Evolutionary conservation across 37 sponge, comb jelly and placozoan genomes (phyloP), one percentile per base, ranked within the genome.

Genomic region (Crambe crambe): DNA sequence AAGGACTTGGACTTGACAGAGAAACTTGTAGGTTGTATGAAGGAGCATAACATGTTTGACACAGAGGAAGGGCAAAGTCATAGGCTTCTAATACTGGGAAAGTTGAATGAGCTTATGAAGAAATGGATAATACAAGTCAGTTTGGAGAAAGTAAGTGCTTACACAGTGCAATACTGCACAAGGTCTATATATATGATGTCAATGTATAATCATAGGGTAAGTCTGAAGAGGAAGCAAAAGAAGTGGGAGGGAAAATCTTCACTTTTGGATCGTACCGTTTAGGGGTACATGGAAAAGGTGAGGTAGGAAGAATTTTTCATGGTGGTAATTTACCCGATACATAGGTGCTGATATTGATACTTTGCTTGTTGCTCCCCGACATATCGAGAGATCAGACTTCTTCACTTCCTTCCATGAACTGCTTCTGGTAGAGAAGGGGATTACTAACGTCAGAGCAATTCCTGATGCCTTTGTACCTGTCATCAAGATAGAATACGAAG

Each of bases 261-360:
- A 99, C 99, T 0, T 99, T 99, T 85, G 99, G 99, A 57, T 99
- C 99, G 22, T 99, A 99, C 73, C 80, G 99, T 17, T 87, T 99
- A 30, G 99, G 99, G 42, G 99, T 99, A 1, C 99, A 99, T 79
- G 97, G 93, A 31, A 89, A 89, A 83, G 98, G 97, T 94, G n/a
- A n/a, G n/a, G n/a, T n/a, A n/a, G n/a, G n/a, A 36, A 73, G 70
- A 34, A 35, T 32, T 54, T 27, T 68, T 29, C 47, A 42, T 56
- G 38, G 9, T 32, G 29, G 6, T 26, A 25, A 21, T 6, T 54
- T 25, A 20, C 51, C 37, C 39, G 26, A 21, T 3, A 43, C 27
- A 72, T 37, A 93, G 99, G 99, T 44, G 99, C 99, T 69, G 99
- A 99, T 83, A 99, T 99, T 60, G 99, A 99, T 72, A 92, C 99